Base-by-base conservation (phyloP, 2,113 vertebrate species). In the Sebastes schlegelii region DNA sequence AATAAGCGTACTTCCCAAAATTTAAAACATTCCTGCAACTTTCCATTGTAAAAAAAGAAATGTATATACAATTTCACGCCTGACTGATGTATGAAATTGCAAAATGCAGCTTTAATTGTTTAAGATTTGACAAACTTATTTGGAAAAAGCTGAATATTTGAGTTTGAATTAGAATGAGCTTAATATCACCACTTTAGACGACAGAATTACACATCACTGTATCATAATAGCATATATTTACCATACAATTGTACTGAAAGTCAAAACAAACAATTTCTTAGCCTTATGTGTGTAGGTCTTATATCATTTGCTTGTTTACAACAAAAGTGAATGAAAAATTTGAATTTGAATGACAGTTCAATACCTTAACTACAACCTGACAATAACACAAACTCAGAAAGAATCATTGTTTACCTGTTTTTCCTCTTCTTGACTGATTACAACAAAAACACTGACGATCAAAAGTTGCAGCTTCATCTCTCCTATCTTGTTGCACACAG, bases 381-480 rank as follows among this genome's bases (percentile, higher is more conserved):
- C 34, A 52, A 71, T 7, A 10, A 6, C 21, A 23, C 10, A 8
- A 7, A 46, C 11, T 75, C 1, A 9, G 10, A 2, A 40, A 43
- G 51, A 43, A 14, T 2, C 1, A 4, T 34, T 3, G 17, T 5
- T 74, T 83, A 92, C 86, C 86, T 66, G n/a, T 2, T 9, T 0
- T 13, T 11, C 19, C 9, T 2, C 42, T 13, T 51, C 62, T 70
- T 86, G 88, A 70, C 6, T 78, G 13, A 78, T 61, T 10, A 62
- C n/a, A 34, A 67, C 26, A 16, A 88, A 45, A 65, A 77, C 1
- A 23, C 1, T 51, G 5, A 87, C 0, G 0, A 84, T 46, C 1
- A 80, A 51, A 83, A 86, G 19, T 7, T 61, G 85, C 0, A 48
- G 78, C 73, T 79, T 82, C 89, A 90, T 91, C 13, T 4, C 10